Percentiles rank a stretch among this genome's conserved stretches.
phyloP scores from a whole-genome alignment of 2,113 vertebrate genomes.

The cattle (Bos taurus) region DNA sequence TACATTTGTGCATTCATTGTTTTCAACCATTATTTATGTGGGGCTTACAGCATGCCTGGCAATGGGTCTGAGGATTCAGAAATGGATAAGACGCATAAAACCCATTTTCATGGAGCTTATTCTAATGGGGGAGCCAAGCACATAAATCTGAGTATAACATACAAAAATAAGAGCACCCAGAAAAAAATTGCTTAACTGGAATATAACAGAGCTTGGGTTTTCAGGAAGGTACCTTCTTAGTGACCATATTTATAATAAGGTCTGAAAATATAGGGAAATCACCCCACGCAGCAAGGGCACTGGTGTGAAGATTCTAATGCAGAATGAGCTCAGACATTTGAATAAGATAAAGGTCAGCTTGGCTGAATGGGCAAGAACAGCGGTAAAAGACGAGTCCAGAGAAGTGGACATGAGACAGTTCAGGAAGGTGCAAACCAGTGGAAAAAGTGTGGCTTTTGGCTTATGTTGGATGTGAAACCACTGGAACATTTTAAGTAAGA shows the following conservation, averaged over 20 bases:
- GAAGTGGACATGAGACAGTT: background rate
- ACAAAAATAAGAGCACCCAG: background rate
- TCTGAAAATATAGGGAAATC: background rate
- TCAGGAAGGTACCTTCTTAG: background rate
- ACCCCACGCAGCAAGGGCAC: background rate
- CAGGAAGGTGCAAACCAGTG: background rate
- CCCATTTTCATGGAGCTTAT: background rate
- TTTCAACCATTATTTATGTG: background rate
- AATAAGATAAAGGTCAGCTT: background rate
- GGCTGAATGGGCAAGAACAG: background rate
- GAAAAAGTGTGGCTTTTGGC: too few relatives aligned
- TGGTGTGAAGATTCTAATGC: background rate
- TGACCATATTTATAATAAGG: background rate
- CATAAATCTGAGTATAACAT: background rate
- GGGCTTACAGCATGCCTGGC: background rate
- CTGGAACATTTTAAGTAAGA: background rate
- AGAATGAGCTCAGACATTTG: background rate
- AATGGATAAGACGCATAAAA: background rate
- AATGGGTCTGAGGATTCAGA: background rate
- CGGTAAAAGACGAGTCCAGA: background rate
- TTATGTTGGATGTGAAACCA: background rate
- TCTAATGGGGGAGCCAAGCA: background rate
- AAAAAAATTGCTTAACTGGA: background rate
- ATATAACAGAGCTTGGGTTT: background rate
- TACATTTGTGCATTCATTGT: background rate